Conservation (phyloP, 2,113 vertebrate species). For the Ptyas mucosa region DNA sequence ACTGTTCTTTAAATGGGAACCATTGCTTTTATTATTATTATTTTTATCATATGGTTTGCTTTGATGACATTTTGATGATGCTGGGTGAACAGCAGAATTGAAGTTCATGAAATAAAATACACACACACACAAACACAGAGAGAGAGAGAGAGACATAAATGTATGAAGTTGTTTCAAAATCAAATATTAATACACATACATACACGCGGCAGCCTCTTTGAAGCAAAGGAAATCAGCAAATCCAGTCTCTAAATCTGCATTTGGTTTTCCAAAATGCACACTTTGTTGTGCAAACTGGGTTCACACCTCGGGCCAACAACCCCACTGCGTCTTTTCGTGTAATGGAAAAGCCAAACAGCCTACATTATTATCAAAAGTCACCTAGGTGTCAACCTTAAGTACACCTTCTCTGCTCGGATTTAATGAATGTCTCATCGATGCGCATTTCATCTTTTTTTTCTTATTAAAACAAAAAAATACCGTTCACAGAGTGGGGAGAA, state of each 20-base stretch:
- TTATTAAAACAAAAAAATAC: not conserved
- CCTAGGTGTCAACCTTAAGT: conserved; percentile 31
- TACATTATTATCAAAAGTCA: conserved; percentile 33
- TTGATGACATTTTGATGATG: not conserved
- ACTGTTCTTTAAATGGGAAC: not conserved
- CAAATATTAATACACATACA: too few relatives aligned
- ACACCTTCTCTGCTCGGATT: conserved; percentile 7
- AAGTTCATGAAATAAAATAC: not conserved
- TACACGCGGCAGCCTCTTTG: not conserved
- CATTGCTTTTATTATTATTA: not conserved
- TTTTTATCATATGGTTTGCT: not conserved
- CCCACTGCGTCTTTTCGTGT: not conserved
- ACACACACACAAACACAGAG: too few relatives aligned
- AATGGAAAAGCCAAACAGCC: not conserved
- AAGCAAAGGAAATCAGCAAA: not conserved
- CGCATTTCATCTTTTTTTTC: not conserved
- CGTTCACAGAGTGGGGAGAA: not conserved
- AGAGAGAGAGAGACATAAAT: not conserved
- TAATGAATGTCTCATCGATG: conserved; percentile 5
- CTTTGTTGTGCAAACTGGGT: not conserved
- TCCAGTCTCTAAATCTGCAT: not conserved
- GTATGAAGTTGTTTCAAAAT: not conserved
- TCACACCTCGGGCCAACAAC: not conserved
- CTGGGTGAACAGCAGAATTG: not conserved
- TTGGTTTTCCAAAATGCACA: not conserved